Percentiles rank a stretch among this genome's conserved stretches.
Conservation (phyloP, 2,113 vertebrate species). For the Hiodon alosoides region DNA sequence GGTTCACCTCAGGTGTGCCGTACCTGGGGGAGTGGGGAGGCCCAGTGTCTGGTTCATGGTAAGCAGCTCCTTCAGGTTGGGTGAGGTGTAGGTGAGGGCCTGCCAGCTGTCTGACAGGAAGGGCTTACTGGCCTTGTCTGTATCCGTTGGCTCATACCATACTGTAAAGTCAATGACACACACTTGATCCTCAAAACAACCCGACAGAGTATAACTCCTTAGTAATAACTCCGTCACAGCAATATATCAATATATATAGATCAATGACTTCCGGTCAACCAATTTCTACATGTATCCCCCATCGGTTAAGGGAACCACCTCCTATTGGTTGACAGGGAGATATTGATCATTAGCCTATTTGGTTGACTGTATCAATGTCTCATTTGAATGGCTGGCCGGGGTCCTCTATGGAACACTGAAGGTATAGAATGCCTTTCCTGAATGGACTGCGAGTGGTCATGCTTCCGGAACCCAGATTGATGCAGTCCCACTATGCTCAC, state of each 20-base stretch:
- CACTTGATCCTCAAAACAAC: background rate
- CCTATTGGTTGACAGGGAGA: no score
- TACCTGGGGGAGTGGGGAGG: conserved; percentile 33
- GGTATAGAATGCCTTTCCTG: no score
- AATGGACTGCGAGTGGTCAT: no score
- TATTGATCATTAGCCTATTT: no score
- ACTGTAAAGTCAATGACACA: conserved; percentile 57
- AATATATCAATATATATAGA: background rate
- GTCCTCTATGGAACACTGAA: no score
- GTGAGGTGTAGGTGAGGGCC: conserved; percentile 71
- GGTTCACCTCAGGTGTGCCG: no score
- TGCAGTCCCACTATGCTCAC: background rate
- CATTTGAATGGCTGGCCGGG: no score
- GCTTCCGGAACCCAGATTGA: no score
- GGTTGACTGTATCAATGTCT: no score
- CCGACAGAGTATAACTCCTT: background rate
- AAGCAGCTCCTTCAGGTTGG: conserved; percentile 75
- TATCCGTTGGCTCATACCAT: conserved; percentile 82
- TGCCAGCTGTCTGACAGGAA: conserved; percentile 84
- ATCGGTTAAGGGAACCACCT: no score
- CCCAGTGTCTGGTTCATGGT: conserved; percentile 72
- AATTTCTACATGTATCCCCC: no score
- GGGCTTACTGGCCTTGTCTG: conserved; percentile 77
- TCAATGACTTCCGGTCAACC: background rate
- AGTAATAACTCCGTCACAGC: background rate